Base-by-base conservation (phyloP, 2,113 vertebrate genomes). In the Sula dactylatra region DNA sequence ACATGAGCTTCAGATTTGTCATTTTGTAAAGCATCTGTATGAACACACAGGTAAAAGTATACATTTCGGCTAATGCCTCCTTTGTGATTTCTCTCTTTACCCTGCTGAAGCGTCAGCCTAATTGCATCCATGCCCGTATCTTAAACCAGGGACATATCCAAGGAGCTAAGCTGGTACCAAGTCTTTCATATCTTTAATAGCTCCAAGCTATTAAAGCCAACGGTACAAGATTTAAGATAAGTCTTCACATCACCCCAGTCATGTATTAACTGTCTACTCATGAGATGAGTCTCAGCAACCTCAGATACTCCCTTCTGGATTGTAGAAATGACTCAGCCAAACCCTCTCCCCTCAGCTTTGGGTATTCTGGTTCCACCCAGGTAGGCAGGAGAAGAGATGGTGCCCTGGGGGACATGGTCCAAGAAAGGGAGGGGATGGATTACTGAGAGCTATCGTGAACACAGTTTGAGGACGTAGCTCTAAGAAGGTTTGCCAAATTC, bases 1-100 rank as follows among this genome's bases (percentile, higher is more conserved):
- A 21, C 22, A 6, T 2, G 11, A 74, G 8, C 17, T 70, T 77
- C 0, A 0, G 19, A 34, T 22, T 20, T 4, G 7, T 22, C 32
- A 18, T 65, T 82, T n/a, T 32, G 29, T 34, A 38, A 84, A 71
- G 15, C 7, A 5, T 6, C 59, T 15, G 0, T 17, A 55, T 2
- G 13, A 74, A 38, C 22, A 47, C 1, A 3, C 18, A 65, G 27
- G 18, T 36, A 34, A 16, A 52, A 82, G 14, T 1, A 27, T 11
- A 13, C 9, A 7, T 34, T 88, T 69, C 27, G 17, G 49, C 34
- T 31, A 44, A n/a, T 3, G 8, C 11, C 8, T 62, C 27, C 58
- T 67, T 44, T 16, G 20, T 7, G 2, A 17, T 21, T 69, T 79
- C 40, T 54, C 25, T 58, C 76, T 80, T n/a, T 1, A 7, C 26